phyloP scores from a whole-genome alignment of 2,888 invertebrate species.

The Heliothis peltigera region DNA sequence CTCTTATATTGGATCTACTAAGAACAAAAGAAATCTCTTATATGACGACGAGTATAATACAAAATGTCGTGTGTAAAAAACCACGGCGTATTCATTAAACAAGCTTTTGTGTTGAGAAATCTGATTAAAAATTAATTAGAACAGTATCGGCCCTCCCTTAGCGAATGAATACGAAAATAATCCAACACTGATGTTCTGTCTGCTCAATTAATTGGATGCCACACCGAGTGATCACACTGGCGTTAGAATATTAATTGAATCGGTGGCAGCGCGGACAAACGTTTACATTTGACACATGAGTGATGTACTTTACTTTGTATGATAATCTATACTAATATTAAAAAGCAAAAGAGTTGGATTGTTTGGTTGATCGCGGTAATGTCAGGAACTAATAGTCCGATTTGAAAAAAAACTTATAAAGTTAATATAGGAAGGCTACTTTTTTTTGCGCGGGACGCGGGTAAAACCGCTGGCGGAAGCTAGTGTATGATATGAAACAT shows the following conservation, averaged over 20 bases:
- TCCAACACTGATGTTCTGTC: constrained; percentile 58
- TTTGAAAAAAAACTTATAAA: too few species aligned
- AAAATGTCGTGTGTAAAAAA: constrained; percentile 5
- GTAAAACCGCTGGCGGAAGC: too few species aligned
- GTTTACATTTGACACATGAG: constrained; percentile 26
- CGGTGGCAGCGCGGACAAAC: constrained; percentile 37
- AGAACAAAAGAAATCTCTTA: constrained; percentile 25
- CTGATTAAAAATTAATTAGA: constrained; percentile 60
- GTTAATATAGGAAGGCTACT: too few species aligned
- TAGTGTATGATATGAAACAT: background rate
- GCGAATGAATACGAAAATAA: constrained; percentile 58
- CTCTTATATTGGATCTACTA: background rate
- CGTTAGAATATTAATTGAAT: constrained; percentile 69
- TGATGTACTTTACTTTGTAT: constrained; percentile 16
- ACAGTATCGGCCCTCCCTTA: constrained; percentile 46
- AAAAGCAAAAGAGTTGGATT: too few species aligned
- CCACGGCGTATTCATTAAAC: constrained; percentile 38
- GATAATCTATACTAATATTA: too few species aligned
- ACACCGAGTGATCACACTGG: constrained; percentile 54
- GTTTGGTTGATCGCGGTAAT: too few species aligned
- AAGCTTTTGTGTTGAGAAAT: constrained; percentile 38
- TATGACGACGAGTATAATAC: constrained; percentile 4
- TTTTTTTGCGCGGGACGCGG: too few species aligned
- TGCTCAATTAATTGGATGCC: constrained; percentile 67
- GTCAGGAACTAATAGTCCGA: too few species aligned